Percentiles rank a stretch among this genome's conserved stretches.
phyloP scores from a whole-genome alignment of 2,797 vertebrate species.

The Amphiprion clarkii region DNA sequence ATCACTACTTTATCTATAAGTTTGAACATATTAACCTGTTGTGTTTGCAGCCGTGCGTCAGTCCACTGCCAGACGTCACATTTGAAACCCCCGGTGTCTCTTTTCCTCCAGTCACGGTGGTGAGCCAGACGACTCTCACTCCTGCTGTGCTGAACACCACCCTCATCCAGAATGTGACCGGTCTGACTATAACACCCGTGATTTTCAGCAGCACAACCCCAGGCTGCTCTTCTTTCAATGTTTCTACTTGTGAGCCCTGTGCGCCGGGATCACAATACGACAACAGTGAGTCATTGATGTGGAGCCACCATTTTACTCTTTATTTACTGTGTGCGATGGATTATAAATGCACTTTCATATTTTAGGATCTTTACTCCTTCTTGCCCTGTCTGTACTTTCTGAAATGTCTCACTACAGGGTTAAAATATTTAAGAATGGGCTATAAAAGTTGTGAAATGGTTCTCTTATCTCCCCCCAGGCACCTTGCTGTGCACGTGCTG shows the following conservation, averaged over 20 bases:
- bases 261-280: conserved; percentile 84
- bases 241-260: conserved; percentile 85
- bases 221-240: conserved; percentile 85
- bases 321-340: not conserved
- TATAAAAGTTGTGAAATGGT: not conserved
- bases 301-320: not conserved
- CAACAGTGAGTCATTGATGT: conserved; percentile 80
- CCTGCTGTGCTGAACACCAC: conserved; percentile 79
- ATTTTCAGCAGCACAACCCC: conserved; percentile 78
- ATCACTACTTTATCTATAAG: no score
- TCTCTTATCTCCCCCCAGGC: conserved; percentile 66
- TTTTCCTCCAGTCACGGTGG: conserved; percentile 74
- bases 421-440: not conserved
- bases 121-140: conserved; percentile 83
- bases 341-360: not conserved
- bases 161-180: conserved; percentile 60
- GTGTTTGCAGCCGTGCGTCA: not conserved
- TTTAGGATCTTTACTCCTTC: not conserved
- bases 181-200: conserved; percentile 70
- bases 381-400: not conserved
- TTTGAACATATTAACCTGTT: not conserved
- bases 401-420: no score
- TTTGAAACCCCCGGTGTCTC: not conserved
- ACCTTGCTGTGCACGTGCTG: conserved; percentile 88
- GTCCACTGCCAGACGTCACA: not conserved